Evolutionary conservation across 2,113 vertebrate genomes (phyloP).

Genomic region (Carassius auratus): DNA sequence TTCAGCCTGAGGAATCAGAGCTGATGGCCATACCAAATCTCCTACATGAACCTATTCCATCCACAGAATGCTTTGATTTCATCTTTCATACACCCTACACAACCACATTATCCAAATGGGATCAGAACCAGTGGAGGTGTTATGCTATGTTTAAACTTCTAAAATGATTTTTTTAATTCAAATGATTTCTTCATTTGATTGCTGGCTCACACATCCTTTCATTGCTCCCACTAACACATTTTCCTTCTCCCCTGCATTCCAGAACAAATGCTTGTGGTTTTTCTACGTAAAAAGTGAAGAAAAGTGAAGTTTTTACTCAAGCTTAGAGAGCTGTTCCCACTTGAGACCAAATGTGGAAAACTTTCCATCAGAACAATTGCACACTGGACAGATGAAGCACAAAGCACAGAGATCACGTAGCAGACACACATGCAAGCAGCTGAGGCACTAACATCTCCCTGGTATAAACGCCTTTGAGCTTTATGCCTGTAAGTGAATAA

Average conservation of each 20-base stretch:
- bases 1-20: not conserved
- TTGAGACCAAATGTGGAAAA: conserved; percentile 50
- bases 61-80: not conserved
- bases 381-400: conserved; percentile 58
- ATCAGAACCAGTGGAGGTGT: not conserved
- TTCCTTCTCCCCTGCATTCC: not conserved
- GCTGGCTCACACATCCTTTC: not conserved
- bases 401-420: conserved; percentile 42
- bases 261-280: conserved; percentile 3
- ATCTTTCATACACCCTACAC: not conserved
- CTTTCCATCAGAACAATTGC: conserved; percentile 62
- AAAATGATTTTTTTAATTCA: not conserved
- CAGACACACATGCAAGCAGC: conserved; percentile 19
- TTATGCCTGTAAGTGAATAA: conserved; percentile 35
- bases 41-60: not conserved
- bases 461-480: conserved; percentile 38
- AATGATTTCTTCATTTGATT: not conserved
- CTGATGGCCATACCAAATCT: not conserved
- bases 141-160: not conserved
- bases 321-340: conserved; percentile 49
- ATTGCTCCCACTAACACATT: not conserved
- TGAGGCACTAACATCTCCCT: not conserved
- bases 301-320: conserved; percentile 30
- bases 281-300: conserved; percentile 21
- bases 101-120: not conserved